Evolutionary conservation across 1,140 invertebrate species (phyloP).

Genomic region (Lycorma delicatula): DNA sequence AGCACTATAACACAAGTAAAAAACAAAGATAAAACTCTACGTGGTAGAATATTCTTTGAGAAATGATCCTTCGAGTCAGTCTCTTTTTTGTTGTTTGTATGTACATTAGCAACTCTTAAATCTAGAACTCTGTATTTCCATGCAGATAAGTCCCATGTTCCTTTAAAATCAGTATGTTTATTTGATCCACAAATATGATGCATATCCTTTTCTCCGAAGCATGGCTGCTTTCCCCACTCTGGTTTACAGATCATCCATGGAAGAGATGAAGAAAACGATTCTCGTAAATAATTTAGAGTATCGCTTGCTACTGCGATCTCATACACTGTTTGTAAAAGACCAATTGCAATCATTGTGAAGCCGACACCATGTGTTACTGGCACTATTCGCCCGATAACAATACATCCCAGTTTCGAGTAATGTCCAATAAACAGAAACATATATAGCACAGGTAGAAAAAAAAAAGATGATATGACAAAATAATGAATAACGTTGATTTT

Average conservation of each 20-base stretch:
- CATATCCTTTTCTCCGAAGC: no score
- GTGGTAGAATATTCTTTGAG: no score
- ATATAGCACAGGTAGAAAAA: background rate
- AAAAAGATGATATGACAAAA: background rate
- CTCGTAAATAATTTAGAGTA: background rate
- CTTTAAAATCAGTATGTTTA: no score
- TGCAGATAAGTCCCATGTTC: no score
- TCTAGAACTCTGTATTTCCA: no score
- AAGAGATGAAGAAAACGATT: background rate
- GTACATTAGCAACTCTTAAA: no score
- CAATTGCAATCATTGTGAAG: background rate
- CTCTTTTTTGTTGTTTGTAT: no score
- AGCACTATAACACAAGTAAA: no score
- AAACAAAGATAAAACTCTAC: no score
- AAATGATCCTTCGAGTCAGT: no score
- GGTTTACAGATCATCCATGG: background rate
- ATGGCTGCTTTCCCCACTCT: background rate
- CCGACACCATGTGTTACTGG: background rate
- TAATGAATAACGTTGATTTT: background rate
- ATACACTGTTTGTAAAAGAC: background rate
- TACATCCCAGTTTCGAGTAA: background rate
- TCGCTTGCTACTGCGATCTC: background rate
- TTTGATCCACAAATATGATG: no score
- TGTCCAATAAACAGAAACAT: background rate
- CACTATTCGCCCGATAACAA: background rate